Conservation (phyloP, 23 tunicate species). For the Halocynthia aurantium region DNA sequence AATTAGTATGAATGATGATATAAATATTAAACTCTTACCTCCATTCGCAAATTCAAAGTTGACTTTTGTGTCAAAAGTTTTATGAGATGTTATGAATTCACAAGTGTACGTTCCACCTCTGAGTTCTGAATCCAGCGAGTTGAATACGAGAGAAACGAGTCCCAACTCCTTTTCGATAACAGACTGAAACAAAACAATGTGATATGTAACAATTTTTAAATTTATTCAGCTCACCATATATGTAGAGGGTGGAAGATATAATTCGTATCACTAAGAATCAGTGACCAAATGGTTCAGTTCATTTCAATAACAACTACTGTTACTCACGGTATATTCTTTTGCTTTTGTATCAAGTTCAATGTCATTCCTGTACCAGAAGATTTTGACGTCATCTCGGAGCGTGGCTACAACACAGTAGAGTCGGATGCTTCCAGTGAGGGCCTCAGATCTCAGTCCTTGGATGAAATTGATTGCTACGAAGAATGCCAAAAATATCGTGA, state of each 20-base stretch:
- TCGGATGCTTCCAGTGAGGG: slow-evolving; percentile 53
- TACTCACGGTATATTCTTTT: slow-evolving; percentile 9
- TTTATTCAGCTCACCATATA: too few relatives aligned
- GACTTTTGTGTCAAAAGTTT: slow-evolving; percentile 97
- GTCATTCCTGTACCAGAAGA: slow-evolving; percentile 76
- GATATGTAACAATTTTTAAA: too few relatives aligned
- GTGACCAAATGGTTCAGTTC: background rate
- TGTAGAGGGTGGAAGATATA: too few relatives aligned
- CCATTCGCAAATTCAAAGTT: slow-evolving; percentile 70
- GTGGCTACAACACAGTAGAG: slow-evolving; percentile 76
- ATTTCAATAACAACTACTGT: background rate
- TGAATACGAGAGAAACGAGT: slow-evolving; percentile 73
- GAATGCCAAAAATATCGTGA: too few relatives aligned
- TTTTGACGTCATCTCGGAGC: slow-evolving; percentile 57
- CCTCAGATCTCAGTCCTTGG: slow-evolving; percentile 87
- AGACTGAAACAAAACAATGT: slow-evolving; percentile 25
- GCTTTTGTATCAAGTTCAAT: slow-evolving; percentile 27
- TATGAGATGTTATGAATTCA: slow-evolving; percentile 80
- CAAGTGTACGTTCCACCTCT: slow-evolving; percentile 73
- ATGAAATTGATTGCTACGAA: slow-evolving; percentile 74
- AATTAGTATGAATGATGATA: background rate
- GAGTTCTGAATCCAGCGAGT: slow-evolving; percentile 26
- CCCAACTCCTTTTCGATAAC: slow-evolving; percentile 53
- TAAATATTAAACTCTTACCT: slow-evolving; percentile 28
- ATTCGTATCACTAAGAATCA: too few relatives aligned